Base-by-base conservation (phyloP, 2,113 vertebrate species). In the Nerophis ophidion region DNA sequence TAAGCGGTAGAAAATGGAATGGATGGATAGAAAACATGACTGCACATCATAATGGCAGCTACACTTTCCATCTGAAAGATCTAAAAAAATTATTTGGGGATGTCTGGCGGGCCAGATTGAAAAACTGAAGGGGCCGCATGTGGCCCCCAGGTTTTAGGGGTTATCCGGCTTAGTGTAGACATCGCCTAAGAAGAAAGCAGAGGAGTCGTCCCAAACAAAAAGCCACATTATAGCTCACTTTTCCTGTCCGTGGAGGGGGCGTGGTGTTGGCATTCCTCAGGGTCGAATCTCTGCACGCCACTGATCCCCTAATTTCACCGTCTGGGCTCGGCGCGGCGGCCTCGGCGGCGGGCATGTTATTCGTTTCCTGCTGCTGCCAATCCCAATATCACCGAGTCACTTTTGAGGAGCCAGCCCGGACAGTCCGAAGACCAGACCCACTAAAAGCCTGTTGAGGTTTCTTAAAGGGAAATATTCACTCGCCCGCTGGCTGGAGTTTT, bases 171-270 rank as follows among this genome's bases (percentile, higher is more conserved):
- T 26, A 26, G 26, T 26, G 26, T 26, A 26, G 26, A 26, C 26
- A 26, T 26, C 3, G 26, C 81, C 76, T 68, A 50, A 75, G 89
- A 92, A 89, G 26, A 44, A 17, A 56, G 58, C 35, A 35, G 88
- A 86, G 80, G 82, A 88, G 77, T 85, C 67, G 56, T 65, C 61
- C 61, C 78, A 90, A 91, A 85, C 84, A 90, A 86, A 90, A 91
- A 90, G 80, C 84, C 86, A 81, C 78, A 87, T 88, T 89, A 89
- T 79, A 59, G 81, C 79, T 71, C 60, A 80, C 86, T 87, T 89
- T 89, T 90, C 90, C 90, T 88, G 87, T 86, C 86, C 87, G 57
- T 46, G 19, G 76, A 3, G 19, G 19, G 26, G 76, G 59, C 47
- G 74, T 70, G 75, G 68, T 36, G 36, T 46, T 38, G 57, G 70